Base-by-base conservation (phyloP, 2,797 vertebrate genomes). In the Loris lydekkerianus region DNA sequence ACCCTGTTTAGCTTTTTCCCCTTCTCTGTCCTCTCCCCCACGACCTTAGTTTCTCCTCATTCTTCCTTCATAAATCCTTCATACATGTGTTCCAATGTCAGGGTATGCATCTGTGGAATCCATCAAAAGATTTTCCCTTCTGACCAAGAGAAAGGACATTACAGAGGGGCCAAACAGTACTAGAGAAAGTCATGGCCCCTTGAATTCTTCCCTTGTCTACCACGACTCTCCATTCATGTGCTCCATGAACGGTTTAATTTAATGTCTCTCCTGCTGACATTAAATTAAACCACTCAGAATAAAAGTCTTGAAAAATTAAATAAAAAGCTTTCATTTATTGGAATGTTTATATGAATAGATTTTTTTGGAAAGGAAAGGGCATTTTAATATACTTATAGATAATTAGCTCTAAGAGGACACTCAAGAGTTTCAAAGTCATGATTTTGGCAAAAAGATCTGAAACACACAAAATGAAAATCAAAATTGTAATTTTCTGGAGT, bases 381-480 rank as follows among this genome's bases (percentile, higher is more conserved):
- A 95, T 93, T 96, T 86, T 95, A 90, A 96, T 95, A 89, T 70
- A 77, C 76, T 97, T 93, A 85, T 7, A 92, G 69, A 93, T 96
- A 97, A 97, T 97, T 97, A 97, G 40, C 60, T 96, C 65, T 90
- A 88, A 95, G 93, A 84, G 56, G 77, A 97, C 91, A 89, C 84
- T 46, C 40, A 56, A 96, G 89, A 94, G 91, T 94, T 95, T 97
- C 81, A 92, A 96, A 97, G 95, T 94, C 91, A 91, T 49, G 37
- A 76, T 94, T 97, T 83, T 95, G 93, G 95, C 89, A 95, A 93
- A 92, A 96, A 91, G 93, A 96, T 87, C 3, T 31, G 58, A 96
- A 96, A 95, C 72, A 86, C 61, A 85, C 0, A 5, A 86, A 86
- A 80, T 76, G 67, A 91, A 82, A 95, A 93, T 86, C 63, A 85